Base-by-base conservation (phyloP, 2,797 vertebrate species). In the Enteromius fasciolatus region DNA sequence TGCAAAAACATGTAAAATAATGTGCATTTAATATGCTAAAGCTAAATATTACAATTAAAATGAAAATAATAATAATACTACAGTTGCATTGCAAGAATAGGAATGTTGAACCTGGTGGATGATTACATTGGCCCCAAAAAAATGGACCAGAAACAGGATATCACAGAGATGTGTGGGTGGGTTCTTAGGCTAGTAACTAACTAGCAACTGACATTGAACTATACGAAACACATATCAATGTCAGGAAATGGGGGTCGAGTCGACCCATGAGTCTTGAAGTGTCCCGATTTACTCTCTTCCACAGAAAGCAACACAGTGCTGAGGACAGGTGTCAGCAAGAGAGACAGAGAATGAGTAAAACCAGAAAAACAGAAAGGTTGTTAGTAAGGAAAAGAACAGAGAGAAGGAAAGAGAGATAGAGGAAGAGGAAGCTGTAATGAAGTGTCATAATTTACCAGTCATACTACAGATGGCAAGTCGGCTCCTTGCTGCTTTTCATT, bases 381-480 rank as follows among this genome's bases (percentile, higher is more conserved):
- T 50, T 50, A 68, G 23, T 18, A 25, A 28, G 36, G n/a, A 23
- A 73, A 64, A 41, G 33, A 31, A 41, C 3, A 48, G 46, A 39
- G 31, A 69, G 54, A 59, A 57, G 25, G 31, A 36, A 50, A 36
- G 41, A 66, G 54, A 14, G 44, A 31, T 39, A 77, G 41, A 85
- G 63, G 61, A 17, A 57, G 72, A 61, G 25, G 57, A 81, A 57
- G 67, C 77, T 83, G 85, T 83, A 80, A 87, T 76, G 81, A 87
- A 85, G 76, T 82, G 82, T 86, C 83, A 87, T 84, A 84, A 84
- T 88, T 87, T 83, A 82, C 54, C 50, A 70, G 88, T 84, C 81
- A 50, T 50, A 80, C 41, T 83, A 82, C 81, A 87, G 87, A 85
- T 86, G 83, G 85, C 63, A 81, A 66, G 80, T 72, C 83, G 78